A percentile compares a stretch with the other conserved stretches of the same genome.
These are phyloP conservation scores for Andrena dorsata DNA, from an alignment of 2,888 invertebrate genomes.

Conservation along the genomic window DNA sequence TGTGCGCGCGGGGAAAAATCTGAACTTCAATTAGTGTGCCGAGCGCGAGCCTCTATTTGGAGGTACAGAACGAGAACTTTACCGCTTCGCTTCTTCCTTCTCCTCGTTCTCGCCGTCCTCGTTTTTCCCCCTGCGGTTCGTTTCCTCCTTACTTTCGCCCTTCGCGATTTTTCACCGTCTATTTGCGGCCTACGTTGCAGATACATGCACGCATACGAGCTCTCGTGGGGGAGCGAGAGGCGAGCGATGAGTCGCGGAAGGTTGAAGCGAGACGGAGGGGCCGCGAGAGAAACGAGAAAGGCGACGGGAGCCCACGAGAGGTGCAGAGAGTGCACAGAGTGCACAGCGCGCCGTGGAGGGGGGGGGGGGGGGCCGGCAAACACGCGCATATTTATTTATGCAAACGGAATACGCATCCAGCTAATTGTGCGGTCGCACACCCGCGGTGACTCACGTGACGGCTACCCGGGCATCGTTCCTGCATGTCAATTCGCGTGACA, in stretches of 20 bases:
- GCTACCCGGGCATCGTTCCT: constrained; percentile 60
- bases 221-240: background rate
- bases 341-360: background rate
- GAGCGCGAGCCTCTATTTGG: constrained; percentile 25
- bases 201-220: constrained; percentile 17
- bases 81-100: constrained; percentile 5
- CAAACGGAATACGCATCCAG: constrained; percentile 77
- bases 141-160: constrained; percentile 15
- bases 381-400: constrained; percentile 79
- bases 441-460: constrained; percentile 76
- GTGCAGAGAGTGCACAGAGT: background rate
- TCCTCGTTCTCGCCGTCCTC: constrained; percentile 7
- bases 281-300: constrained; percentile 15
- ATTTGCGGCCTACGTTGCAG: constrained; percentile 35
- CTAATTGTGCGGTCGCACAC: constrained; percentile 79
- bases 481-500: constrained; percentile 76
- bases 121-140: constrained; percentile 17
- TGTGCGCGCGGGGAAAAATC: constrained; percentile 19
- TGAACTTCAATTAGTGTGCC: constrained; percentile 37
- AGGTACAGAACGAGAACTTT: constrained; percentile 15
- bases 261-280: background rate
- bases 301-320: constrained; percentile 2
- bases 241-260: background rate
- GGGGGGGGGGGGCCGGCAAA: constrained; percentile 55
- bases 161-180: constrained; percentile 59